Conservation (phyloP, 2,888 invertebrate genomes). For the Stenichneumon culpator region DNA sequence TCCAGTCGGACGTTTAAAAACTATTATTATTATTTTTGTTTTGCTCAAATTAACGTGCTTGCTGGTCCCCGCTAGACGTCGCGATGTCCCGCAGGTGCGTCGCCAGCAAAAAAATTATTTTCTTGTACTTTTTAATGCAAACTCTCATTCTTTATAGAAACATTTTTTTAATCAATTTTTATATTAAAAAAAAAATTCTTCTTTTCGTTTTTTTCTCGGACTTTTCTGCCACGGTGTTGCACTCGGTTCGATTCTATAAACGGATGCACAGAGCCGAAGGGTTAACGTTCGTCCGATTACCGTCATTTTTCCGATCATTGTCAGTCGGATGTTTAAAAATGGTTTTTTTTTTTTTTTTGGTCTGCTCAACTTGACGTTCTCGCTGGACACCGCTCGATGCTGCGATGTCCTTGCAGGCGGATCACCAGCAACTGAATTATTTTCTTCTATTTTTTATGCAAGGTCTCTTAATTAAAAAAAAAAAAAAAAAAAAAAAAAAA, state of each 20-base stretch:
- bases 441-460: constrained; percentile 1
- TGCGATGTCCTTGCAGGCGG: too few relatives aligned
- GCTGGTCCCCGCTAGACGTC: constrained; percentile 31
- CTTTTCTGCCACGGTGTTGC: too few relatives aligned
- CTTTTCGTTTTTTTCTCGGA: neutral
- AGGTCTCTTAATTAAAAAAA: too few relatives aligned
- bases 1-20: constrained; percentile 4
- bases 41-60: constrained; percentile 44
- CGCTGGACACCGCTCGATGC: too few relatives aligned
- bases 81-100: constrained; percentile 57
- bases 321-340: too few relatives aligned
- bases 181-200: too few relatives aligned
- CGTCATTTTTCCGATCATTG: too few relatives aligned
- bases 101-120: constrained; percentile 16
- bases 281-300: too few relatives aligned
- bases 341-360: neutral
- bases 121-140: constrained; percentile 11
- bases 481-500: too few relatives aligned
- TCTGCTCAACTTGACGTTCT: neutral
- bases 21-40: neutral
- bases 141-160: too few relatives aligned
- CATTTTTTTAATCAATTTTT: neutral
- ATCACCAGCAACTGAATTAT: neutral
- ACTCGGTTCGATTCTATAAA: too few relatives aligned
- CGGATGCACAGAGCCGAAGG: too few relatives aligned